phyloP scores from a whole-genome alignment of 2,888 invertebrate genomes.

The Apodemia mormo region DNA sequence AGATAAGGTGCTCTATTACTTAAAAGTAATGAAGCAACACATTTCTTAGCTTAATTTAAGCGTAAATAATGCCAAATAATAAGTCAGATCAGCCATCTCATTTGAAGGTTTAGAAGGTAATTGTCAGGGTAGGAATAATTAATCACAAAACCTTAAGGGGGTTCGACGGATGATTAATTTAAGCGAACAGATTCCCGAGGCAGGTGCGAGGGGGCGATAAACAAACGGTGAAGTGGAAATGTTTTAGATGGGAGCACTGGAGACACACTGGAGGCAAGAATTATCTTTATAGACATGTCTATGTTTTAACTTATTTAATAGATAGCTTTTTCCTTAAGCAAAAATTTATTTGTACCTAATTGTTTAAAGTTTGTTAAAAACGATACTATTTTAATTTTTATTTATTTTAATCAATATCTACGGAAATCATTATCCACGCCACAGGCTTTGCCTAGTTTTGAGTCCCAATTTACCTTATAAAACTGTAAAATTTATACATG shows the following conservation, averaged over 20 bases:
- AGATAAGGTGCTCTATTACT: background rate
- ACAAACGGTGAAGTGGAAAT: constrained; percentile 51
- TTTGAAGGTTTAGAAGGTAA: constrained; percentile 35
- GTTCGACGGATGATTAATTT: constrained; percentile 63
- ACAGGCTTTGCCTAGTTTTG: too few relatives aligned
- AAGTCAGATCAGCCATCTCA: constrained; percentile 30
- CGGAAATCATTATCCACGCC: too few relatives aligned
- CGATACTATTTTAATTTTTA: too few relatives aligned
- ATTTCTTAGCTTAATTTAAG: background rate
- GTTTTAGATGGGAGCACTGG: constrained; percentile 35
- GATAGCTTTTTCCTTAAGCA: too few relatives aligned
- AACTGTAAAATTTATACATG: too few relatives aligned
- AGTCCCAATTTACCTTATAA: too few relatives aligned
- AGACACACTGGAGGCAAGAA: constrained; percentile 26
- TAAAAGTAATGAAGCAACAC: background rate
- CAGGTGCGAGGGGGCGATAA: constrained; percentile 54
- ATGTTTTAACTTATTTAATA: too few relatives aligned
- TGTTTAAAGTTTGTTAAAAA: too few relatives aligned
- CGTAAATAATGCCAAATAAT: constrained; percentile 25
- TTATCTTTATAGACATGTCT: too few relatives aligned
- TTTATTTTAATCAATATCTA: too few relatives aligned
- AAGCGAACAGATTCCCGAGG: constrained; percentile 47
- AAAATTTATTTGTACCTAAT: too few relatives aligned
- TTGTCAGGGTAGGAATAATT: constrained; percentile 51
- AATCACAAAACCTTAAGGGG: constrained; percentile 46